Conservation (phyloP, 2,113 vertebrate species). For the Heliornis fulica region DNA sequence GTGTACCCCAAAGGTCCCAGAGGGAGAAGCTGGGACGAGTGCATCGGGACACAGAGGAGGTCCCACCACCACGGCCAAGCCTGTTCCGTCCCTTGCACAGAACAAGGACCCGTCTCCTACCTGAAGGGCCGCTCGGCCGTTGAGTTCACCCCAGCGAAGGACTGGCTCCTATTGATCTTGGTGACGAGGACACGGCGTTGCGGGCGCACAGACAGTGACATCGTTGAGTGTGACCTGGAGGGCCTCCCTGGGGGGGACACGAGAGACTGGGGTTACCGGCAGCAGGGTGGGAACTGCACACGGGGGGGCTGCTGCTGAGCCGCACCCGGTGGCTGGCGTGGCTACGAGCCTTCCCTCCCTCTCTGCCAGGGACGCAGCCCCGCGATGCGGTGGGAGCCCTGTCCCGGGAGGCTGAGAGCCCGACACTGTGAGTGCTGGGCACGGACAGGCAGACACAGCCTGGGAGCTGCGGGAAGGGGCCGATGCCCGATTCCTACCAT, state of each 20-base stretch:
- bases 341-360: background rate
- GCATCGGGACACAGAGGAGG: background rate
- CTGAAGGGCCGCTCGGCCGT: slow-evolving; percentile 84
- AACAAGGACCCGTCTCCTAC: slow-evolving; percentile 40
- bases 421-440: background rate
- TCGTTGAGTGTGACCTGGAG: slow-evolving; percentile 88
- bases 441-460: fast-evolving
- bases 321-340: fast-evolving
- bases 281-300: background rate
- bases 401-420: background rate
- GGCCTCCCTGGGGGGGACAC: slow-evolving; percentile 81
- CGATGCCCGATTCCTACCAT: background rate
- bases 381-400: background rate
- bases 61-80: background rate
- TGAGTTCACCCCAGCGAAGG: slow-evolving; percentile 92
- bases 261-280: background rate
- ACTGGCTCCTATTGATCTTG: slow-evolving; percentile 95
- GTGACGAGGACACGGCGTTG: slow-evolving; percentile 80
- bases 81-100: fast-evolving
- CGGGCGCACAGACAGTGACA: slow-evolving; percentile 92
- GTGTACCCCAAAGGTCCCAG: background rate
- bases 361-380: fast-evolving
- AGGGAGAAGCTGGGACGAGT: background rate
- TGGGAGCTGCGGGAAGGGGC: background rate
- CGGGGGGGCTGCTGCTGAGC: fast-evolving